Conservation (phyloP, 2,888 invertebrate genomes). For the Eupithecia vulgata region DNA sequence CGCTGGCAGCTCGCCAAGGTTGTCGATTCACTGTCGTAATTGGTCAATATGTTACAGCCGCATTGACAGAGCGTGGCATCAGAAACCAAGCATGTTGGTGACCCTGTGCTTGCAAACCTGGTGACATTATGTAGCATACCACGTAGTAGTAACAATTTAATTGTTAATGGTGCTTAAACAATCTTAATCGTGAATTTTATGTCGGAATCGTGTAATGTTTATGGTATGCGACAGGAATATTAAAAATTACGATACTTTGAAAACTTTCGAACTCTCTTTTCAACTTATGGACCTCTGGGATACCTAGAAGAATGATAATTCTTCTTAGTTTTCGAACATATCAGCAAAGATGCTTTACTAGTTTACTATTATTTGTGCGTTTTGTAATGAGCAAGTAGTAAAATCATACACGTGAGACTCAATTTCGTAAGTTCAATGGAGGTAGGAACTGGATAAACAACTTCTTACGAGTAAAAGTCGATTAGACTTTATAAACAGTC, state of each 20-base stretch:
- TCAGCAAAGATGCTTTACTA: no score
- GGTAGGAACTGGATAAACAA: no score
- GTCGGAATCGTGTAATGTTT: constrained; percentile 10
- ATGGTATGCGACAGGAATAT: not conserved
- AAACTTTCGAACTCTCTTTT: not conserved
- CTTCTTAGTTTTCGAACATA: not conserved
- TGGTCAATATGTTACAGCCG: not conserved
- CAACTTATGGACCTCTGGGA: not conserved
- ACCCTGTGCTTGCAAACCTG: not conserved
- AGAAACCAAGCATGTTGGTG: not conserved
- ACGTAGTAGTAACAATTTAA: constrained; percentile 24
- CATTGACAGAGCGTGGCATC: not conserved
- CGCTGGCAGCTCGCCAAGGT: not conserved
- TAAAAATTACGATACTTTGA: not conserved
- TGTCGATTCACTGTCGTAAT: not conserved
- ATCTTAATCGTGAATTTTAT: constrained; percentile 25
- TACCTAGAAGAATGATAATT: not conserved
- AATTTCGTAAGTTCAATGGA: not conserved
- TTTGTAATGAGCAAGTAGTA: no score
- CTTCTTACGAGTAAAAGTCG: no score
- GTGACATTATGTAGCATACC: not conserved
- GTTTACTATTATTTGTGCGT: no score
- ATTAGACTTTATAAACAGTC: no score
- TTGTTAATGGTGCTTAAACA: constrained; percentile 14
- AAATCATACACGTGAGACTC: no score